Conservation (phyloP, 2,113 vertebrate species). For the Fulmarus glacialis region DNA sequence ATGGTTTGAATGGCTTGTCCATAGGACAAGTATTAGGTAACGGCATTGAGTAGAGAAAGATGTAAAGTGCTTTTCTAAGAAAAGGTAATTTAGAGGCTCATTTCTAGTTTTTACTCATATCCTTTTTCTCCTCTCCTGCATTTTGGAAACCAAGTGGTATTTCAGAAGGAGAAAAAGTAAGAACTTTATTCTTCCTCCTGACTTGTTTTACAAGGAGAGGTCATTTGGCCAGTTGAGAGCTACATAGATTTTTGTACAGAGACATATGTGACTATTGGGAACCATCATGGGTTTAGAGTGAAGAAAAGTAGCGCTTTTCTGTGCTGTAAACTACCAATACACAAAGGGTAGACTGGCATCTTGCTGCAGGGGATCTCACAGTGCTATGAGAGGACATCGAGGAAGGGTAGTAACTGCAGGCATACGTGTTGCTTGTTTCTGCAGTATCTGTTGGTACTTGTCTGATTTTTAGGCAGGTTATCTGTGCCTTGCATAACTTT, state of each 20-base stretch:
- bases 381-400: rapidly evolving
- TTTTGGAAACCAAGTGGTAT: neutral
- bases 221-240: neutral
- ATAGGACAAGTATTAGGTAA: neutral
- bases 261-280: neutral
- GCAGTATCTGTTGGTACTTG: rapidly evolving
- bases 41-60: neutral
- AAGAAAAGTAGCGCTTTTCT: neutral
- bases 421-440: rapidly evolving
- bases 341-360: rapidly evolving
- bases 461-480: neutral
- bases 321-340: neutral
- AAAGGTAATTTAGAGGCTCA: neutral
- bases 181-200: neutral
- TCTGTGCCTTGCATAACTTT: neutral
- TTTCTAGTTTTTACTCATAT: neutral
- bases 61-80: neutral
- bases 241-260: neutral
- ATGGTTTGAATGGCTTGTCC: neutral
- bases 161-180: neutral
- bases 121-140: rapidly evolving
- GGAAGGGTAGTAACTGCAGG: rapidly evolving
- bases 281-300: neutral
- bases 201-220: neutral
- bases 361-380: no score